Evolutionary conservation across 1,140 invertebrate genomes (phyloP).

Genomic region (Eumaeus atala): DNA sequence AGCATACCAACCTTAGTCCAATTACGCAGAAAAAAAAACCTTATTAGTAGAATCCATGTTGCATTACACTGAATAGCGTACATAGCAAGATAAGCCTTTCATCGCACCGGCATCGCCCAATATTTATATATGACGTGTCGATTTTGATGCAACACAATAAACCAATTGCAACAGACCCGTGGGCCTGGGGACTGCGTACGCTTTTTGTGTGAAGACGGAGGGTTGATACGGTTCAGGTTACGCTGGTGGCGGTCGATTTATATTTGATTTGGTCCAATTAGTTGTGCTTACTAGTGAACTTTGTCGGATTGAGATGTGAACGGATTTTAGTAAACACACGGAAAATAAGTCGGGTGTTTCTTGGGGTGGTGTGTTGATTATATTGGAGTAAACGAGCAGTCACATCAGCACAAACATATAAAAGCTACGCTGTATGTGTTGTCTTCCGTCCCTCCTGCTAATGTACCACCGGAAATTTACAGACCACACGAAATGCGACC

Average conservation of each 20-base stretch:
- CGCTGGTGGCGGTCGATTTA: slow-evolving; percentile 47
- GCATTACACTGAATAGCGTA: slow-evolving; percentile 41
- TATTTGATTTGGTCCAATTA: slow-evolving; percentile 71
- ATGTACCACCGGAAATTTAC: too few species aligned
- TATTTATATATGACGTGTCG: slow-evolving; percentile 62
- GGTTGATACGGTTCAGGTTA: slow-evolving; percentile 26
- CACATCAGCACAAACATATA: too few species aligned
- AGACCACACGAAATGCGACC: too few species aligned
- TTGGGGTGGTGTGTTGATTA: neutral
- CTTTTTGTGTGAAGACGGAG: slow-evolving; percentile 17
- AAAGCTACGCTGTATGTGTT: too few species aligned
- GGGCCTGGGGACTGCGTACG: slow-evolving; percentile 14
- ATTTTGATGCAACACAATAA: slow-evolving; percentile 45
- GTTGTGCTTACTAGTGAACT: slow-evolving; percentile 61
- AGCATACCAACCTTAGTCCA: too few species aligned
- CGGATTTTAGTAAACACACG: slow-evolving; percentile 28
- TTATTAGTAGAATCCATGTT: too few species aligned
- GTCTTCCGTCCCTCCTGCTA: too few species aligned
- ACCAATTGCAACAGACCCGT: slow-evolving; percentile 27
- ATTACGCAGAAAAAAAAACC: too few species aligned
- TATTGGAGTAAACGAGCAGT: neutral
- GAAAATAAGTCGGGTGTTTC: neutral
- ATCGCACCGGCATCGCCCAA: slow-evolving; percentile 46
- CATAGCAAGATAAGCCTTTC: slow-evolving; percentile 58
- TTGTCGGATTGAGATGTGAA: slow-evolving; percentile 38